Base-by-base conservation (phyloP, 2,113 vertebrate species). In the Sinocyclocheilus grahami region DNA sequence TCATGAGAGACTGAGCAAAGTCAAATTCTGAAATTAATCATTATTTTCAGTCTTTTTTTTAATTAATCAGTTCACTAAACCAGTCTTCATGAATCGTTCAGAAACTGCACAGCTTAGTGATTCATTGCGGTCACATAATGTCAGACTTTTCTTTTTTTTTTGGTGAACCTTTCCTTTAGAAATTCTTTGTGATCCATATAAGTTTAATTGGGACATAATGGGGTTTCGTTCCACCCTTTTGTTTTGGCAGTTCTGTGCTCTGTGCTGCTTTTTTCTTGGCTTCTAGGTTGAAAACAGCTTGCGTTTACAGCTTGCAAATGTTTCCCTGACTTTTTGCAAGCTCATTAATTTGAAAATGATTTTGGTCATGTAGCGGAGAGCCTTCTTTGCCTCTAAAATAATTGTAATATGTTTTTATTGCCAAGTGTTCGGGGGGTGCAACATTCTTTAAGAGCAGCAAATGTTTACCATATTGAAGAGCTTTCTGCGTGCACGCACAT, bases 331-430 rank as follows among this genome's bases (percentile, higher is more conserved):
- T 51, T 60, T 75, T 48, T 81, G 55, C 85, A 62, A 72, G 78
- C 80, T 86, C 85, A 86, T 86, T 86, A 86, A 74, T 51, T 39
- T 37, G 27, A 60, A 62, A 86, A 71, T 79, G 63, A 84, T 24
- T 63, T 39, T 71, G 30, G 86, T 82, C 42, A 78, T 65, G 72
- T 83, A 42, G 33, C 8, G 53, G 53, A 30, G 27, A n/a, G 72
- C 30, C 62, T 58, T 86, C 72, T 75, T 87, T 69, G 74, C 58
- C 51, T 82, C 62, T 72, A 46, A 86, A 86, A 78, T 51, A 81
- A 76, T 72, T 53, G 53, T 69, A 24, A 85, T 85, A 42, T 58
- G 55, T 67, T 77, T 88, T 62, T 85, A 53, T 81, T 82, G 78
- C 37, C 62, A 77, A 72, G 51, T 20, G 62, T 51, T 81, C 4